Evolutionary conservation across 2,797 vertebrate species (phyloP).

Genomic region (Nannoperca obscura): DNA sequence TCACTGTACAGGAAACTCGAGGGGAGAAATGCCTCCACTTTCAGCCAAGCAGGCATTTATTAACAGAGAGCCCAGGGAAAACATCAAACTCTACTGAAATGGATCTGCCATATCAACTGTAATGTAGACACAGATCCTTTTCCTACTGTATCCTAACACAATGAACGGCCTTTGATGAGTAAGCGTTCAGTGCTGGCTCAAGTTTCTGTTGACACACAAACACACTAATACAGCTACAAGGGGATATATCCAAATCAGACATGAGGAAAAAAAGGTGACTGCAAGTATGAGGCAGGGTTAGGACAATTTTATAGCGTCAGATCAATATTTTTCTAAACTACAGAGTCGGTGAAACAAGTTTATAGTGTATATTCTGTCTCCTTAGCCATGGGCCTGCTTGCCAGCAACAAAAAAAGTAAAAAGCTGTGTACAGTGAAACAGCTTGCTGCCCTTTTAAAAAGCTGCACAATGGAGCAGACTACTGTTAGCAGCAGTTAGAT

Average conservation of each 20-base stretch:
- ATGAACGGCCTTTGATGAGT: conserved; percentile 77
- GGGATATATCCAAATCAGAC: conserved; percentile 41
- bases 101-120: conserved; percentile 77
- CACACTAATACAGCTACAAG: conserved; percentile 27
- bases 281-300: neutral
- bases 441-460: conserved; percentile 9
- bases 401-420: conserved; percentile 17
- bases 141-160: conserved; percentile 70
- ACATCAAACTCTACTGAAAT: conserved; percentile 77
- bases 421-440: neutral
- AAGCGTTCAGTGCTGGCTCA: conserved; percentile 61
- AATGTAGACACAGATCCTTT: conserved; percentile 71
- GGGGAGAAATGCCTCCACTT: conserved; percentile 67
- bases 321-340: conserved; percentile 27
- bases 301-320: conserved; percentile 19
- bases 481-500: conserved; percentile 1
- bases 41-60: conserved; percentile 77
- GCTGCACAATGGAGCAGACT: neutral
- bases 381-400: neutral
- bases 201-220: conserved; percentile 73
- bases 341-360: neutral
- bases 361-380: conserved; percentile 7
- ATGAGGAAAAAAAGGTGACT: conserved; percentile 13
- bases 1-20: conserved; percentile 57
- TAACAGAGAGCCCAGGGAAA: conserved; percentile 72